These are phyloP conservation scores for Psophia crepitans DNA, from an alignment of 2,113 vertebrate species.

Conservation along the genomic window DNA sequence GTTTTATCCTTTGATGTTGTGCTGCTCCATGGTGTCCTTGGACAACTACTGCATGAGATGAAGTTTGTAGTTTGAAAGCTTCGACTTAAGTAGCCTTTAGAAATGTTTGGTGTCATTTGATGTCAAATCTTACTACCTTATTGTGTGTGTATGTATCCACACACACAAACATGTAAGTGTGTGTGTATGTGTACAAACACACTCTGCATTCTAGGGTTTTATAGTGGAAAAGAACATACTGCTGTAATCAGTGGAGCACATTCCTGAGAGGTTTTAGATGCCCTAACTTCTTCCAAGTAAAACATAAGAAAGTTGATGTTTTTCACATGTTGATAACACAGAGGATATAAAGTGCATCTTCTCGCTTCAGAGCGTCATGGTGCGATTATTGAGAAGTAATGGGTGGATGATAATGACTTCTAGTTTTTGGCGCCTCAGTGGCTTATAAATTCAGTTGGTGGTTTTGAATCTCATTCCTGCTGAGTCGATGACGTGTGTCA, in stretches of 20 bases:
- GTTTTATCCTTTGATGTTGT: conserved; percentile 10
- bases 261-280: conserved; percentile 1
- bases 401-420: neutral
- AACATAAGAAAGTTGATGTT: neutral
- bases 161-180: neutral
- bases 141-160: neutral
- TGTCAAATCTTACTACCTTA: neutral
- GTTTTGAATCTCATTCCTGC: neutral
- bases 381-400: neutral
- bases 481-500: fast-evolving
- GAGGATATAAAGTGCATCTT: neutral
- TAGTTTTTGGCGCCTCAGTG: neutral
- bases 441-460: neutral
- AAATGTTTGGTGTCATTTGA: neutral
- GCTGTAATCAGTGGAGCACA: neutral
- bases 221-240: neutral
- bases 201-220: neutral
- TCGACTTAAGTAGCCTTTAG: neutral
- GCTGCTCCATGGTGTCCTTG: neutral
- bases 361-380: neutral
- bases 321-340: neutral
- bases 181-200: neutral
- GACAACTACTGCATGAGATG: neutral
- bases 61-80: neutral
- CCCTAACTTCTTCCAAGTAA: neutral